phyloP scores from a whole-genome alignment of 92 coral and sea anemone species.

The Ricordea florida region DNA sequence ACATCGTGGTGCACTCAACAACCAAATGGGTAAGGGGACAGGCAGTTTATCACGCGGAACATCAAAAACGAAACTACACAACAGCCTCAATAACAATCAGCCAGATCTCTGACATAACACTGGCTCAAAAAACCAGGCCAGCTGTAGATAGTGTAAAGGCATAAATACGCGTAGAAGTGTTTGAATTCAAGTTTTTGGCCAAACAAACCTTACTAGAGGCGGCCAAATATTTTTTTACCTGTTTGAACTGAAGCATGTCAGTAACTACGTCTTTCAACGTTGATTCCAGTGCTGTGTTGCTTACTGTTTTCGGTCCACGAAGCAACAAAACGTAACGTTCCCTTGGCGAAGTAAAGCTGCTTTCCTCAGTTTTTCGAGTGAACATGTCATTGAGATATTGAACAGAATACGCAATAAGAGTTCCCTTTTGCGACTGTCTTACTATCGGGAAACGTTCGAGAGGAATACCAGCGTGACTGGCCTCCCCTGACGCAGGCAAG shows the following conservation, averaged over 20 bases:
- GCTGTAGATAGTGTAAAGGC: too few species aligned
- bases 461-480: constrained; percentile 69
- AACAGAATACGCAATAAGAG: constrained; percentile 85
- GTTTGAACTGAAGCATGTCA: constrained; percentile 92
- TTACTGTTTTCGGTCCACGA: constrained; percentile 72
- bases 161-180: too few species aligned
- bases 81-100: too few species aligned
- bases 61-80: too few species aligned
- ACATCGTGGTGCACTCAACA: too few species aligned
- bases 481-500: constrained; percentile 74
- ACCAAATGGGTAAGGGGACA: too few species aligned
- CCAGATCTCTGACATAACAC: too few species aligned
- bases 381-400: constrained; percentile 80
- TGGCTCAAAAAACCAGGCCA: too few species aligned
- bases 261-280: constrained; percentile 91
- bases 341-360: constrained; percentile 44
- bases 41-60: too few species aligned
- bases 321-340: constrained; percentile 87
- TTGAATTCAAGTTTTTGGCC: too few species aligned
- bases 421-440: constrained; percentile 81
- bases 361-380: constrained; percentile 25
- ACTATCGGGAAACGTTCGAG: constrained; percentile 83
- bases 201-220: too few species aligned
- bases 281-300: constrained; percentile 68
- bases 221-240: too few species aligned